A percentile compares a stretch with the other conserved stretches of the same genome.
These are phyloP conservation scores for Patella caerulea DNA, from an alignment of 2,888 invertebrate genomes.

Conservation along the genomic window DNA sequence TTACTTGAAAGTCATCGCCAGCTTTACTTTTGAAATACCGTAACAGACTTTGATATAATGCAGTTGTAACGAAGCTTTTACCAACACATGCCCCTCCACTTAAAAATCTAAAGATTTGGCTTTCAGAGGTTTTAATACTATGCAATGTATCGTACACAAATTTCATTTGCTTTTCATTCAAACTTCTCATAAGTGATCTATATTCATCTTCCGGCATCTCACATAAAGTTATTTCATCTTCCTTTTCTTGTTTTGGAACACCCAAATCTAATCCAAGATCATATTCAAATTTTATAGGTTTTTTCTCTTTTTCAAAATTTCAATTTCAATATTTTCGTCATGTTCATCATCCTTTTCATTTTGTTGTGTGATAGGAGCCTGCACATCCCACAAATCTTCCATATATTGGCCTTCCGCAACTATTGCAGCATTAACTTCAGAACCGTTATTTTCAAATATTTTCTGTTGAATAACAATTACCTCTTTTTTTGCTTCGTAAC, in stretches of 20 bases:
- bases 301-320: not conserved
- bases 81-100: conserved; percentile 45
- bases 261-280: conserved; percentile 39
- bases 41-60: conserved; percentile 38
- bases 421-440: not conserved
- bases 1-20: conserved; percentile 30
- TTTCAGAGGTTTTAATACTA: conserved; percentile 28
- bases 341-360: not conserved
- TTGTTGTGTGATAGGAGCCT: not conserved
- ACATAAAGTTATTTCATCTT: conserved; percentile 21
- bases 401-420: not conserved
- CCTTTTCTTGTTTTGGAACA: conserved; percentile 24
- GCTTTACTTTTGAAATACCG: conserved; percentile 33
- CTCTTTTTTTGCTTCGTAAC: not conserved
- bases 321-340: not conserved
- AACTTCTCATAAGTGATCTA: conserved; percentile 30
- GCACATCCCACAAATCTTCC: not conserved
- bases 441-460: not conserved
- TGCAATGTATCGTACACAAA: conserved; percentile 39
- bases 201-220: conserved; percentile 38
- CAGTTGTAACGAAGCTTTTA: conserved; percentile 38
- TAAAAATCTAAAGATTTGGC: conserved; percentile 37
- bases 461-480: not conserved
- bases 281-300: conserved; percentile 33
- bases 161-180: conserved; percentile 35